Evolutionary conservation across 2,888 invertebrate genomes (phyloP).

Genomic region (Biston betularia): DNA sequence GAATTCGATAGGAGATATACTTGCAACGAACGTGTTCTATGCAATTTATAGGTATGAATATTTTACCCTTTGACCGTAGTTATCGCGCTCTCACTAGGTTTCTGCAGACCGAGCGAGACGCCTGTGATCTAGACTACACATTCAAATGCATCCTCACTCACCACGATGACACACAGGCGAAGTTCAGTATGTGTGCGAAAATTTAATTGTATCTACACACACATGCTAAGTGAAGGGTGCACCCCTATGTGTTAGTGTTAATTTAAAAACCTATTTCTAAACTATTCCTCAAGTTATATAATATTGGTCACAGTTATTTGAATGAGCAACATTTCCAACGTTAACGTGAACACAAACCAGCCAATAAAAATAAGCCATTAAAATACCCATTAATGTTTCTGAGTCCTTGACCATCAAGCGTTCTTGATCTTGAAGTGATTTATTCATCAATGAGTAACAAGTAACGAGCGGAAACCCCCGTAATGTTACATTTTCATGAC

Average conservation of each 20-base stretch:
- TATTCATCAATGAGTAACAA: constrained; percentile 3
- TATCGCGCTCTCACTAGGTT: constrained; percentile 8
- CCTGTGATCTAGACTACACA: constrained; percentile 21
- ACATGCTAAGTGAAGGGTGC: no score
- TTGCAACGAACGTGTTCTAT: no score
- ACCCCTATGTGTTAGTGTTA: no score
- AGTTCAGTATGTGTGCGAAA: not conserved
- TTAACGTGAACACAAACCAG: not conserved
- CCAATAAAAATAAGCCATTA: not conserved
- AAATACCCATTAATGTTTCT: constrained; percentile 6
- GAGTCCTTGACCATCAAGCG: not conserved
- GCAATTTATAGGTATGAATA: no score
- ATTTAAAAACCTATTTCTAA: no score
- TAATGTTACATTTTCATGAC: constrained; percentile 36
- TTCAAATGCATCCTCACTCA: constrained; percentile 21
- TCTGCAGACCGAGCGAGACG: constrained; percentile 26
- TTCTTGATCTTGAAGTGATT: not conserved
- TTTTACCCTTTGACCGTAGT: no score
- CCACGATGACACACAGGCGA: constrained; percentile 11
- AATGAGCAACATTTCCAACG: not conserved
- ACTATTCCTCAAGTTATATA: no score
- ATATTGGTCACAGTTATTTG: no score
- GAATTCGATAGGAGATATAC: not conserved
- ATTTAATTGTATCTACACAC: not conserved
- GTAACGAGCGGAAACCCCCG: constrained; percentile 24